Evolutionary conservation across 2,113 vertebrate genomes (phyloP).

Genomic region (Thalassarche chlororhynchos): DNA sequence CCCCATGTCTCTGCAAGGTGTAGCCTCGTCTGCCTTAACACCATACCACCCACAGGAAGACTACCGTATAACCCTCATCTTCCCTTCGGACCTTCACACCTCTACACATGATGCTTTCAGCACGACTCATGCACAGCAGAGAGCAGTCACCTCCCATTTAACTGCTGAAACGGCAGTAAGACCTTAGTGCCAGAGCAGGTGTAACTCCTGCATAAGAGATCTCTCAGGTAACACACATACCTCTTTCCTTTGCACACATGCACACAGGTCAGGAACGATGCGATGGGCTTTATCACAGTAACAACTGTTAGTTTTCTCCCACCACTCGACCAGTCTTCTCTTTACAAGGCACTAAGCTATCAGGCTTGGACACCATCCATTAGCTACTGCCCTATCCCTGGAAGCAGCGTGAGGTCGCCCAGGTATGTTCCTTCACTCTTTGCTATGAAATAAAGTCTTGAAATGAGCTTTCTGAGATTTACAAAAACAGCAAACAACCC

Average conservation of each 20-base stretch:
- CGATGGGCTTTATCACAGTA: background rate
- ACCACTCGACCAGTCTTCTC: background rate
- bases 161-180: background rate
- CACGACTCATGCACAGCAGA: background rate
- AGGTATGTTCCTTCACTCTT: background rate
- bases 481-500: accelerated
- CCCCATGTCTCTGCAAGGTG: background rate
- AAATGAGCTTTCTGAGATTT: background rate
- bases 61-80: background rate
- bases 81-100: background rate
- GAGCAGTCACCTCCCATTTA: background rate
- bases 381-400: background rate
- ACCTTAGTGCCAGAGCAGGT: background rate
- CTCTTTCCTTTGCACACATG: background rate
- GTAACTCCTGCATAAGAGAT: background rate
- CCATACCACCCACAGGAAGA: background rate
- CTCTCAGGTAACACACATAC: background rate
- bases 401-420: background rate
- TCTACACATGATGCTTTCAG: background rate
- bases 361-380: background rate
- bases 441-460: accelerated
- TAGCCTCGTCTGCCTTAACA: background rate
- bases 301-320: background rate
- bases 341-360: background rate
- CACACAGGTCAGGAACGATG: background rate